These are phyloP conservation scores for Vollenhovia emeryi DNA, from an alignment of 1,140 invertebrate genomes.

Conservation along the genomic window DNA sequence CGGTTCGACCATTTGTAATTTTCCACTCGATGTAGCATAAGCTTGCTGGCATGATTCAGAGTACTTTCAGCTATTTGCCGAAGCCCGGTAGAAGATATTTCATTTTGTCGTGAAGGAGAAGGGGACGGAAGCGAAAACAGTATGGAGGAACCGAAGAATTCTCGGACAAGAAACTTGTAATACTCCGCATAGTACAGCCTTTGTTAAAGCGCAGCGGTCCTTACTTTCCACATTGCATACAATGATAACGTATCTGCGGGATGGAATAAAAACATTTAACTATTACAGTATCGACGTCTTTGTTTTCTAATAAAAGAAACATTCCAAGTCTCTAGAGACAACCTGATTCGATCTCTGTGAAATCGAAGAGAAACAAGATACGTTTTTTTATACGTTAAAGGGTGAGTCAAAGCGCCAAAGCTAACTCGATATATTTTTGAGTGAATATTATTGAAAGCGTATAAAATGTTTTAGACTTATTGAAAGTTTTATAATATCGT, in stretches of 20 bases:
- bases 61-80: slow-evolving; percentile 72
- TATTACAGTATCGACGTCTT: not conserved
- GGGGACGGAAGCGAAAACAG: slow-evolving; percentile 29
- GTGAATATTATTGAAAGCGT: not conserved
- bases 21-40: slow-evolving; percentile 79
- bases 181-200: not conserved
- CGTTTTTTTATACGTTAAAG: not conserved
- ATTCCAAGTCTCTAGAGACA: not conserved
- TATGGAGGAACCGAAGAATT: slow-evolving; percentile 33
- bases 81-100: slow-evolving; percentile 69
- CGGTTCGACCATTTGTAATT: slow-evolving; percentile 78
- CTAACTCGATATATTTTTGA: not conserved
- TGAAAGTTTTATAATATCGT: not conserved
- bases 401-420: not conserved
- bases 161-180: slow-evolving; percentile 38
- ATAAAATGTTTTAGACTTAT: not conserved
- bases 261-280: not conserved
- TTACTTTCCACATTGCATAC: not conserved
- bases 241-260: not conserved
- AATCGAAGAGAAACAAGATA: not conserved
- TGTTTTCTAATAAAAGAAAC: not conserved
- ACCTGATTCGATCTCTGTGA: not conserved
- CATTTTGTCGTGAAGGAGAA: slow-evolving; percentile 50
- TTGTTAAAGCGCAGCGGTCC: not conserved
- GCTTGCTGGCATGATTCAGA: slow-evolving; percentile 77